These are phyloP conservation scores for Scaptomyza parva DNA, from an alignment of 2,888 invertebrate species.

Conservation along the genomic window DNA sequence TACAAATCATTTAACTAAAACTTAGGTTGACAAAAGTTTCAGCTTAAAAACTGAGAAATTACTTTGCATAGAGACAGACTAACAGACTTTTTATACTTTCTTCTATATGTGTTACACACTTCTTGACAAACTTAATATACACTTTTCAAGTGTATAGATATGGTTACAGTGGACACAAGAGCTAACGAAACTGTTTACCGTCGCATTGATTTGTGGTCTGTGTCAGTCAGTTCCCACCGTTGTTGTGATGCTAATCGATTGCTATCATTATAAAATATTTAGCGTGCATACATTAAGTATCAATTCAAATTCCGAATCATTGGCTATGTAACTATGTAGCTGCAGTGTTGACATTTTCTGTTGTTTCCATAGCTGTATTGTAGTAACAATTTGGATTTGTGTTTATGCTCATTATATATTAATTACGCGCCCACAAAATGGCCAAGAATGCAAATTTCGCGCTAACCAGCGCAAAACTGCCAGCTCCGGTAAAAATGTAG, in stretches of 20 bases:
- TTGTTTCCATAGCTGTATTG: constrained; percentile 12
- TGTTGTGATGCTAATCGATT: constrained; percentile 45
- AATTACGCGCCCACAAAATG: constrained; percentile 53
- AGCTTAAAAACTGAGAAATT: too few species aligned
- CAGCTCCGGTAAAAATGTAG: constrained; percentile 1
- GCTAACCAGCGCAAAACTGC: constrained; percentile 23
- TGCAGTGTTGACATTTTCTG: constrained; percentile 39
- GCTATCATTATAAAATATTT: constrained; percentile 57
- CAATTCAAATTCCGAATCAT: constrained; percentile 60
- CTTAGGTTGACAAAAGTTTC: too few species aligned
- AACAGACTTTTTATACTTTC: too few species aligned
- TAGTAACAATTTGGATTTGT: constrained; percentile 6
- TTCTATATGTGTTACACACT: too few species aligned
- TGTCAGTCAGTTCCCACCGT: constrained; percentile 45
- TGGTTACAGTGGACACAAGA: constrained; percentile 47
- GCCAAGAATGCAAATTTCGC: constrained; percentile 48
- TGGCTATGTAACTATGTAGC: constrained; percentile 29
- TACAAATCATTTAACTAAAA: too few species aligned
- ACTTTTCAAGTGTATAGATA: too few species aligned
- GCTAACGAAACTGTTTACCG: constrained; percentile 13
- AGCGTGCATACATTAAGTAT: constrained; percentile 45
- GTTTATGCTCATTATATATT: constrained; percentile 56
- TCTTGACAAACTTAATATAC: too few species aligned
- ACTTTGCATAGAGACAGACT: too few species aligned
- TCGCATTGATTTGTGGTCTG: constrained; percentile 40